phyloP scores from a whole-genome alignment of 2,888 invertebrate species.

The Amiota communis region DNA sequence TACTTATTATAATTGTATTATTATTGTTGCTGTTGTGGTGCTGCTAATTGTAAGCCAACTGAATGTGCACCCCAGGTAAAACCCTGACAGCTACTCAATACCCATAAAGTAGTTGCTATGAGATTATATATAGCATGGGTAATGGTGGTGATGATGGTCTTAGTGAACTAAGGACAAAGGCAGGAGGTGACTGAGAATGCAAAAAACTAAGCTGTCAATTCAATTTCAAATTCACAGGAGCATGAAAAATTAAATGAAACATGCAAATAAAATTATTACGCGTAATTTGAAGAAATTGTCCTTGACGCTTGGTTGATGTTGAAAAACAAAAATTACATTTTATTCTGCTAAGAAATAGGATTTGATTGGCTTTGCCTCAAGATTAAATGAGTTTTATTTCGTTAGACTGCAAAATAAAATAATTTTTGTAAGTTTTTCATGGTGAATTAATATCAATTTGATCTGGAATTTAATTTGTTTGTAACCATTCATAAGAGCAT shows the following conservation, averaged over 20 bases:
- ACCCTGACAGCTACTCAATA: too few relatives aligned
- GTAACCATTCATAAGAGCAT: too few relatives aligned
- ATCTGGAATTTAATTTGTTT: too few relatives aligned
- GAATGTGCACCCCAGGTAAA: conserved; percentile 35
- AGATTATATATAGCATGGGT: too few relatives aligned
- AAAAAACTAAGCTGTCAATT: conserved; percentile 66
- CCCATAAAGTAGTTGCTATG: too few relatives aligned
- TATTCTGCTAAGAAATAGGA: too few relatives aligned
- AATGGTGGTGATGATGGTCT: background rate
- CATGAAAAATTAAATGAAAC: conserved; percentile 67
- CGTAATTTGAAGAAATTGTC: conserved; percentile 42
- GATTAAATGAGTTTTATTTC: too few relatives aligned
- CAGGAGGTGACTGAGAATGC: conserved; percentile 52
- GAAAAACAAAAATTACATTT: too few relatives aligned
- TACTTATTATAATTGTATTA: background rate
- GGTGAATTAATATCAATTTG: too few relatives aligned
- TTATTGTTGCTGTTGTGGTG: conserved; percentile 24
- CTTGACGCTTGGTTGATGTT: background rate
- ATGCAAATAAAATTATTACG: conserved; percentile 66
- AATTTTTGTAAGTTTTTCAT: too few relatives aligned
- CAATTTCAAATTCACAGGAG: conserved; percentile 65
- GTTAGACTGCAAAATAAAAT: too few relatives aligned
- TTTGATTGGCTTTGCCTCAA: too few relatives aligned
- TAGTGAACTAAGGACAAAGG: background rate
- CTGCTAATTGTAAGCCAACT: conserved; percentile 63